Percentiles rank a stretch among this genome's conserved stretches.
phyloP scores from a whole-genome alignment of 1,140 invertebrate species.

The Goniozus legneri region DNA sequence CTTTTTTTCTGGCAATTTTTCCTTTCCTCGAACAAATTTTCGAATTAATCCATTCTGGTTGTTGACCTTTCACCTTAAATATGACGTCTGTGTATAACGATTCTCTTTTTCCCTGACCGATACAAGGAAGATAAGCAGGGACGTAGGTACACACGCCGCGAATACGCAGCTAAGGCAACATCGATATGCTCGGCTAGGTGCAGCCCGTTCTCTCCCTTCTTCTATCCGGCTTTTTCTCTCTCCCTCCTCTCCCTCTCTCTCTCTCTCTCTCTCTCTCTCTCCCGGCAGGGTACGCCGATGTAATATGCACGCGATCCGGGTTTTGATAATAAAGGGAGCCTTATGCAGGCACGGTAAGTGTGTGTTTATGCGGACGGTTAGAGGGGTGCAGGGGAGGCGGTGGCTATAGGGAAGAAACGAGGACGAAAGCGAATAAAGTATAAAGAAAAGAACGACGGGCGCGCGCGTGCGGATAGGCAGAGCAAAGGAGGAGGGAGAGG shows the following conservation, averaged over 20 bases:
- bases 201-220: not conserved
- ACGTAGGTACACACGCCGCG: too few relatives aligned
- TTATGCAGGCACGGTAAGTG: conserved; percentile 43
- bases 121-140: too few relatives aligned
- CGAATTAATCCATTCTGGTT: too few relatives aligned
- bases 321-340: conserved; percentile 43
- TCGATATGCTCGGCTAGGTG: too few relatives aligned
- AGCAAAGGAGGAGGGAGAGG: conserved; percentile 2
- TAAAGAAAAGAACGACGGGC: conserved; percentile 8
- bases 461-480: too few relatives aligned
- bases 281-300: conserved; percentile 23
- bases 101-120: too few relatives aligned
- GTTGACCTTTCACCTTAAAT: too few relatives aligned
- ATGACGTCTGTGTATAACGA: too few relatives aligned
- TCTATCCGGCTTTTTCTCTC: conserved; percentile 6
- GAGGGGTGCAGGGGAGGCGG: conserved; percentile 4
- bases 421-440: conserved; percentile 15
- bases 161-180: too few relatives aligned
- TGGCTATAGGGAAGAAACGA: conserved; percentile 6
- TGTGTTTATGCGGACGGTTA: conserved; percentile 43
- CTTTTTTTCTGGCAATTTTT: too few relatives aligned
- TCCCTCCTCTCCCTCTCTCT: conserved; percentile 4
- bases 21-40: too few relatives aligned
- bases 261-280: conserved; percentile 12
- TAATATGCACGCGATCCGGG: conserved; percentile 46